phyloP scores from a whole-genome alignment of 2,888 invertebrate genomes.

The Neoitamus cyanurus region DNA sequence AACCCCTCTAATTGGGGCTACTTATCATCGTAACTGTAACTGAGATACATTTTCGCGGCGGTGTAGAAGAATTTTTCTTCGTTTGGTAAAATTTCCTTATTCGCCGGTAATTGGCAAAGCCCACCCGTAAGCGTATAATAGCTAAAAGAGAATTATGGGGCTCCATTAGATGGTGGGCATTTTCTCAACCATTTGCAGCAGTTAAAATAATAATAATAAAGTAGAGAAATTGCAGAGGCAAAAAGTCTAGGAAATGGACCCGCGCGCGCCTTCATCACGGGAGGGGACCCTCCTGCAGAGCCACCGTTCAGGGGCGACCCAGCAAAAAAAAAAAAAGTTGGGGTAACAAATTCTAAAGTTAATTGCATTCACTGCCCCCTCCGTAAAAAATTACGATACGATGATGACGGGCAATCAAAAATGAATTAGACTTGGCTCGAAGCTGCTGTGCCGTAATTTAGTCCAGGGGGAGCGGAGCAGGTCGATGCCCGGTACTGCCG shows the following conservation, averaged over 20 bases:
- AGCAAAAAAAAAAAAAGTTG: neutral
- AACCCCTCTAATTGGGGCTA: conserved; percentile 12
- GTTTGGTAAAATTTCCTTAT: conserved; percentile 9
- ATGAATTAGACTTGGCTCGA: conserved; percentile 33
- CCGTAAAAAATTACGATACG: conserved; percentile 33
- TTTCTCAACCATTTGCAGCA: conserved; percentile 39
- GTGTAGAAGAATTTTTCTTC: neutral
- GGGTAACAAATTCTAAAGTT: conserved; percentile 25
- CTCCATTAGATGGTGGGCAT: conserved; percentile 33
- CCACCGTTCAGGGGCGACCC: neutral
- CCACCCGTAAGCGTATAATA: neutral
- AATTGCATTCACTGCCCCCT: conserved; percentile 3
- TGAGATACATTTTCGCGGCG: neutral
- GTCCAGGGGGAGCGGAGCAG: neutral
- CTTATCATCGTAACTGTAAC: conserved; percentile 11
- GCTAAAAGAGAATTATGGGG: neutral
- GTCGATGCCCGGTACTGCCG: neutral
- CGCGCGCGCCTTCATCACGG: too few relatives aligned
- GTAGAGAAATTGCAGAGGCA: conserved; percentile 23
- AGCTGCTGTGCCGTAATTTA: conserved; percentile 14
- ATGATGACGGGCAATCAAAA: conserved; percentile 40
- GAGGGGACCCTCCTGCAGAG: neutral
- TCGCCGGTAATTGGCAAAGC: conserved; percentile 16
- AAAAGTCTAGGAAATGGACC: neutral
- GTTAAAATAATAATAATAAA: conserved; percentile 44